A percentile compares a stretch with the other conserved stretches of the same genome.
phyloP scores from a whole-genome alignment of 2,888 invertebrate genomes.

The Drosophila mimetica region DNA sequence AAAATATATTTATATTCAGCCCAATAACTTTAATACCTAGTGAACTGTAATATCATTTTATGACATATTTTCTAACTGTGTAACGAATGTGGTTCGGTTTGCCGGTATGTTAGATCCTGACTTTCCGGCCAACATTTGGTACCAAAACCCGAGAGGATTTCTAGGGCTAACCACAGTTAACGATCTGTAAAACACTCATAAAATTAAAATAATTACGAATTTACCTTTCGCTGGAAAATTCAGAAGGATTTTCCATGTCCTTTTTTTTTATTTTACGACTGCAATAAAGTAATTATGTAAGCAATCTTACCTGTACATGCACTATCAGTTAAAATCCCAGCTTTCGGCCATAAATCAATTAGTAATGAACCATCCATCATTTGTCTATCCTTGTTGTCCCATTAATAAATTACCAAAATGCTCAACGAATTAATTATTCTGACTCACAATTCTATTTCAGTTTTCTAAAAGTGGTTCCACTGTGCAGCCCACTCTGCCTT shows the following conservation, averaged over 20 bases:
- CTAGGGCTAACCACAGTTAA: conserved; percentile 2
- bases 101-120: neutral
- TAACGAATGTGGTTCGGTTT: neutral
- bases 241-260: neutral
- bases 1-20: too few relatives aligned
- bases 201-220: conserved; percentile 6
- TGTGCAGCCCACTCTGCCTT: conserved; percentile 14
- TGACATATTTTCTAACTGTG: neutral
- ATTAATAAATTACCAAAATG: conserved; percentile 13
- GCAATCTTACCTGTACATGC: conserved; percentile 1
- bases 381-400: conserved; percentile 9
- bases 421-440: conserved; percentile 9
- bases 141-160: neutral
- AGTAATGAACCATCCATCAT: conserved; percentile 24
- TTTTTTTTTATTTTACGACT: conserved; percentile 5
- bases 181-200: conserved; percentile 5
- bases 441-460: conserved; percentile 5
- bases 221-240: neutral
- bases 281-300: conserved; percentile 17
- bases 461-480: conserved; percentile 10
- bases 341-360: conserved; percentile 15
- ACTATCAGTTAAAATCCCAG: conserved; percentile 4
- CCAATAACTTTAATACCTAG: too few relatives aligned
- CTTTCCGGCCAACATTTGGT: neutral
- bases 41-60: too few relatives aligned